A percentile compares a stretch with the other conserved stretches of the same genome.
Evolutionary conservation across 1,140 invertebrate genomes (phyloP).

Genomic region (Drepana arcuata): DNA sequence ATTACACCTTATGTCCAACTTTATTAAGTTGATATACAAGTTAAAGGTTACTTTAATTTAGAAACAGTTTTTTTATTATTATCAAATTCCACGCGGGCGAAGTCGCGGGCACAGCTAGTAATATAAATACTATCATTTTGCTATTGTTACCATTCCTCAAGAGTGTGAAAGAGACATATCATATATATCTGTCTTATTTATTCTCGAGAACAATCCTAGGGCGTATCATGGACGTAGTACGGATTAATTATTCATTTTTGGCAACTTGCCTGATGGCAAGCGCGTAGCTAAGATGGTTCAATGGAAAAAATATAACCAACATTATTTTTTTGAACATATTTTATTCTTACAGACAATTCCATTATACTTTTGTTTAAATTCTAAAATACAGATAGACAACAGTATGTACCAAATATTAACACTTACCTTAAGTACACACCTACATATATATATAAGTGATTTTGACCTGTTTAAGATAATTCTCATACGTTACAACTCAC

Average conservation of each 20-base stretch:
- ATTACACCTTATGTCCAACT: no score
- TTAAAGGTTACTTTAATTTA: not conserved
- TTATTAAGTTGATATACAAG: no score
- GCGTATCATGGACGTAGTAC: no score
- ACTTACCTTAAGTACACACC: conserved; percentile 49
- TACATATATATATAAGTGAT: not conserved
- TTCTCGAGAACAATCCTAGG: no score
- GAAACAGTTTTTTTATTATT: no score
- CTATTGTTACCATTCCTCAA: no score
- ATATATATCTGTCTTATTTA: no score
- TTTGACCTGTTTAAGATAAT: not conserved
- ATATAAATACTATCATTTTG: no score
- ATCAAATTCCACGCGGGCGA: not conserved
- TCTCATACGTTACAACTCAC: not conserved
- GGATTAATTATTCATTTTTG: no score
- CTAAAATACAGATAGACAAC: conserved; percentile 56
- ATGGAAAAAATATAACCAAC: conserved; percentile 13
- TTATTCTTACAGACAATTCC: conserved; percentile 70
- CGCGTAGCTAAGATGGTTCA: no score
- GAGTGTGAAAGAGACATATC: no score
- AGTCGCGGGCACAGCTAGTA: not conserved
- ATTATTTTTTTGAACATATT: conserved; percentile 47
- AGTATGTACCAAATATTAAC: conserved; percentile 55
- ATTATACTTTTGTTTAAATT: conserved; percentile 61
- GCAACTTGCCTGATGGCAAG: no score